Percentiles rank a stretch among this genome's conserved stretches.
phyloP scores from a whole-genome alignment of 2,888 invertebrate species.

The Chromoteleia sp. region DNA sequence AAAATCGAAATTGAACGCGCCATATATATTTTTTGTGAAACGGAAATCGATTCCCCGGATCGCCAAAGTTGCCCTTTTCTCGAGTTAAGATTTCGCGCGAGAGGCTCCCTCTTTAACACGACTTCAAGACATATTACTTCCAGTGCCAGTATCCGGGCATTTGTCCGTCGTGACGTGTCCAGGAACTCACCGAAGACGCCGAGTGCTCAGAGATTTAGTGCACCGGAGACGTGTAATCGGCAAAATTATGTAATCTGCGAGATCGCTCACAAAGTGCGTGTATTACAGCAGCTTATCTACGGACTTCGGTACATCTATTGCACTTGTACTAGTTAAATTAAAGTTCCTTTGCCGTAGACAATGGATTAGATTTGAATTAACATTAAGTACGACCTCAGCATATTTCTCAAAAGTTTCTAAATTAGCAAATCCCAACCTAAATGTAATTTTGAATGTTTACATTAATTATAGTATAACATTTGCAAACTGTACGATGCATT shows the following conservation, averaged over 20 bases:
- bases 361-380: slow-evolving; percentile 1
- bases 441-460: no score
- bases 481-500: no score
- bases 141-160: slow-evolving; percentile 84
- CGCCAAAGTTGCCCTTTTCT: slow-evolving; percentile 53
- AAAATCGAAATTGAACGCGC: no score
- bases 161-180: slow-evolving; percentile 83
- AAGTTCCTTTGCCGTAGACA: slow-evolving; percentile 8
- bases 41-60: slow-evolving; percentile 57
- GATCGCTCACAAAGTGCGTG: slow-evolving; percentile 62
- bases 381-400: not conserved
- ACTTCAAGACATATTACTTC: slow-evolving; percentile 83
- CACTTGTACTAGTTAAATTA: slow-evolving; percentile 23
- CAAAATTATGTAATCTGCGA: slow-evolving; percentile 60
- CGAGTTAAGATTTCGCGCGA: slow-evolving; percentile 46
- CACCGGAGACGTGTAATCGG: slow-evolving; percentile 65
- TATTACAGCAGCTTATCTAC: slow-evolving; percentile 55
- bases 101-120: slow-evolving; percentile 68
- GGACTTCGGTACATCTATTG: slow-evolving; percentile 24
- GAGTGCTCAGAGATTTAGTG: slow-evolving; percentile 55
- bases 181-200: slow-evolving; percentile 78
- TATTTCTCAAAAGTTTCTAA: no score
- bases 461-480: no score
- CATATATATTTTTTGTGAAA: slow-evolving; percentile 21
- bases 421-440: no score